Percentiles rank a stretch among this genome's conserved stretches.
These are phyloP conservation scores for Melangyna quadrimaculata DNA, from an alignment of 2,888 invertebrate species.

Conservation along the genomic window DNA sequence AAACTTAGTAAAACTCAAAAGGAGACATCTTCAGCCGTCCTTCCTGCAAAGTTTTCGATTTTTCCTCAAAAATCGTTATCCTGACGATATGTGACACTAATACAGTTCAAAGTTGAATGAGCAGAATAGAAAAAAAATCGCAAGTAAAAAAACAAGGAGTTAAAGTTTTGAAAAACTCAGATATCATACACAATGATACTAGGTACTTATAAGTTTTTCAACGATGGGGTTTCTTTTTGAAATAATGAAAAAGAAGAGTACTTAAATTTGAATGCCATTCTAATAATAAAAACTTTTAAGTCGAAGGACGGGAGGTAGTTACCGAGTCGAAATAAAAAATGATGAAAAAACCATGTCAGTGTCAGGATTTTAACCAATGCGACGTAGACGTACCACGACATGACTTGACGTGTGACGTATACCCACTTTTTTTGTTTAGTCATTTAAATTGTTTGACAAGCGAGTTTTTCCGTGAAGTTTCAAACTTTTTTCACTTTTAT, in stretches of 20 bases:
- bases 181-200: slow-evolving; percentile 18
- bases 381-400: neutral
- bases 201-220: slow-evolving; percentile 23
- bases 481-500: neutral
- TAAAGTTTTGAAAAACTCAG: slow-evolving; percentile 18
- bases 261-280: slow-evolving; percentile 37
- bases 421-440: neutral
- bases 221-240: slow-evolving; percentile 3
- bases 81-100: slow-evolving; percentile 32
- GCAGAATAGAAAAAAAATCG: neutral
- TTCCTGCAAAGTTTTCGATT: neutral
- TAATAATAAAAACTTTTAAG: slow-evolving; percentile 52
- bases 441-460: slow-evolving; percentile 6
- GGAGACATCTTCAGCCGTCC: neutral
- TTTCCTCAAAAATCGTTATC: slow-evolving; percentile 12
- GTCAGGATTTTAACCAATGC: neutral
- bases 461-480: neutral
- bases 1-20: slow-evolving; percentile 5
- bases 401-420: neutral
- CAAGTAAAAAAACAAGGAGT: neutral
- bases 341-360: neutral
- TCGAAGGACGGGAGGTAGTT: neutral
- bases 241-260: neutral
- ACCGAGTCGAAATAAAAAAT: neutral
- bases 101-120: neutral